Evolutionary conservation across 2,888 invertebrate genomes (phyloP), one percentile per base, ranked within the genome.

Genomic region (Eudasyphora cyanicolor): DNA sequence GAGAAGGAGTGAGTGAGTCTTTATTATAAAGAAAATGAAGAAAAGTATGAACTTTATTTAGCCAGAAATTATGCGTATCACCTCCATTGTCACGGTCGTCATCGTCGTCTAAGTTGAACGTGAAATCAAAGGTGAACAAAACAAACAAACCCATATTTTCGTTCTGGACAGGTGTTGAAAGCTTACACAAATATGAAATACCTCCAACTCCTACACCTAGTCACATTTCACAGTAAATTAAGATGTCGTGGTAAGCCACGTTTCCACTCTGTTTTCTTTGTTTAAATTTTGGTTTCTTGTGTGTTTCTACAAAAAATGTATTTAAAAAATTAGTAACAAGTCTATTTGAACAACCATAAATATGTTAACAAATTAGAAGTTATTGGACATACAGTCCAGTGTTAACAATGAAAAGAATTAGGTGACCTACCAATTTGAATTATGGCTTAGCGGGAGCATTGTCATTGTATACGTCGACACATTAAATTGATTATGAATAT

Each of bases 141-240:
- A 51, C 17, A 51, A 51, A 51, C 21, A 45, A n/a, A n/a, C 51
- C 10, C 7, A n/a, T 51, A 51, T 51, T 38, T 60, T 29, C n/a
- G 19, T 64, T 69, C 70, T 78, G 78, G 81, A 84, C 81, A 84
- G 80, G 81, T 84, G 84, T 76, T 84, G 81, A 84, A 78, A 84
- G 75, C 70, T 78, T 38, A 75, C 62, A 71, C n/a, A 78, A 76
- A 32, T n/a, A 57, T n/a, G 62, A 3, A 35, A 8, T 17, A 17
- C 19, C 64, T 35, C 17, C n/a, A 32, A 60, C 29, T 60, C 60
- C 60, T 29, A 35, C 64, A 38, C 64, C 19, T 6, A 1, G 17
- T 64, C 29, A n/a, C 7, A n/a, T n/a, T 17, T 60, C 0, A n/a
- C 60, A 2, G 21, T 21, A 64, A 38, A 64, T 38, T 38, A 64